These are phyloP conservation scores for Luidia sarsii DNA, from an alignment of 53 echinoderm and acorn worm genomes.

Conservation along the genomic window DNA sequence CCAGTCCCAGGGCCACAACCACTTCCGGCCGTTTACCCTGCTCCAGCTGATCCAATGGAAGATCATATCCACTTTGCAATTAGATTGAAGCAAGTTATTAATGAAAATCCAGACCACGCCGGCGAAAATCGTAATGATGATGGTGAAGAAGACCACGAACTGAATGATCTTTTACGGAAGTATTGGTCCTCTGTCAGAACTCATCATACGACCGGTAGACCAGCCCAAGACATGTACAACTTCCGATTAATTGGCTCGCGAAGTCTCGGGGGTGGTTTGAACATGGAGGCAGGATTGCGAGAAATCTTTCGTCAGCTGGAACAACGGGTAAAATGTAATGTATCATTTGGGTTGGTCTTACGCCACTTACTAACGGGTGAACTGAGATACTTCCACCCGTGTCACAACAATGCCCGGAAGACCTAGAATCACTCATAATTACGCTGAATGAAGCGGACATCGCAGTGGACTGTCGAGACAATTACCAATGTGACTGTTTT, in stretches of 20 bases:
- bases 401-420: conserved; percentile 23
- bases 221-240: conserved; percentile 15
- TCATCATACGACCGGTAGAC: background rate
- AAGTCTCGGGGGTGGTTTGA: background rate
- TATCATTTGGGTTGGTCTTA: conserved; percentile 48
- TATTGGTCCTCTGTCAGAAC: conserved; percentile 22
- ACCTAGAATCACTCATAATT: no score
- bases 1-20: background rate
- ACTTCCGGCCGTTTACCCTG: background rate
- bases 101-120: background rate
- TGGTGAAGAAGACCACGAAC: background rate
- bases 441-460: no score
- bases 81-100: background rate
- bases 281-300: background rate
- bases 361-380: conserved; percentile 50
- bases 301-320: background rate
- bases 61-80: background rate
- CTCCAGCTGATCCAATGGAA: background rate
- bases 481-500: no score
- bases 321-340: conserved; percentile 30
- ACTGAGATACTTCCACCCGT: conserved; percentile 43
- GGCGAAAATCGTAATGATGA: background rate
- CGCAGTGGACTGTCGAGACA: no score
- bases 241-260: conserved; percentile 15
- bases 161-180: background rate